Base-by-base conservation (phyloP, 2,113 vertebrate species). In the Tetrax tetrax region DNA sequence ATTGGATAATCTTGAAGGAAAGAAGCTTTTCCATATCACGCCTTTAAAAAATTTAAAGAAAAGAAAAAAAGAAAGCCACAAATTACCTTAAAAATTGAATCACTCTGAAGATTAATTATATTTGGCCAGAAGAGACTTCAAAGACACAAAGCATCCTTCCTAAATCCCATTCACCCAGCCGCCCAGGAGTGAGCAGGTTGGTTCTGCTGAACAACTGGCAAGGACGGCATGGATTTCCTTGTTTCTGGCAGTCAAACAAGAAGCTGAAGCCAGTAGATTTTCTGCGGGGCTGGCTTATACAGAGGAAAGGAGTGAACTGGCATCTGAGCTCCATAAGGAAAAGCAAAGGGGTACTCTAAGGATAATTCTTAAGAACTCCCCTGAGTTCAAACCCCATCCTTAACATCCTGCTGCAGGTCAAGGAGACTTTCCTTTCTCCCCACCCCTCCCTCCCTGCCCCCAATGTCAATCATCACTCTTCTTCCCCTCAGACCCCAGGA, bases 81-180 rank as follows among this genome's bases (percentile, higher is more conserved):
- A 97, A 97, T 94, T 97, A 97, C 96, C 95, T 95, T 95, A 96
- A 96, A 69, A 94, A 95, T 65, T 87, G 89, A 94, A 93, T 89
- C 91, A 64, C 61, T 82, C 83, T 80, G 79, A 83, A 88, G 76
- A 90, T 90, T 93, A 96, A 92, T 54, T 38, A 78, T 86, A 92
- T 88, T 95, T 97, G 93, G 56, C 71, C 77, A 94, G 88, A 88
- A 90, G 92, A 94, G 19, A 66, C 75, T 97, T 94, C 93, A 96
- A 96, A 95, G 82, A 90, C 85, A 95, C 76, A 91, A 95, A 96
- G 59, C 83, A 90, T 70, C 51, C 76, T 90, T 96, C 76, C 71
- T 83, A 90, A 96, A 95, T 88, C 85, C 88, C 60, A 88, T 88
- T 95, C 82, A 78, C 33, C 33, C 82, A 83, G 56, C 9, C 1